These are phyloP conservation scores for Choristoneura fumiferana DNA, from an alignment of 1,140 invertebrate species.

Conservation along the genomic window DNA sequence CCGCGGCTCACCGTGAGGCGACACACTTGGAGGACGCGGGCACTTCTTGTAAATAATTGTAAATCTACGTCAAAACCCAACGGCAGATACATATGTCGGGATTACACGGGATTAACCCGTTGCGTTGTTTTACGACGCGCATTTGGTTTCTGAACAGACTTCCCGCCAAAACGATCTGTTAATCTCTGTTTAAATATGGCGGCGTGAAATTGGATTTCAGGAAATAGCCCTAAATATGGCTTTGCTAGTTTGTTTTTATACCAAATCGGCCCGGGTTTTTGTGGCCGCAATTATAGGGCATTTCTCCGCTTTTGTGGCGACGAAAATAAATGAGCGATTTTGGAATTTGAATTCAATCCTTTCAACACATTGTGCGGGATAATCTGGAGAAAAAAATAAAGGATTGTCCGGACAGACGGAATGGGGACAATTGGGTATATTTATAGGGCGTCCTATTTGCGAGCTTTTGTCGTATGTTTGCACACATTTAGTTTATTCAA, in stretches of 20 bases:
- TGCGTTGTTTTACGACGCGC: constrained; percentile 59
- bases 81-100: constrained; percentile 73
- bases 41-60: constrained; percentile 73
- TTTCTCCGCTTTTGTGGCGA: constrained; percentile 18
- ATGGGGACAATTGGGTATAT: constrained; percentile 53
- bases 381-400: constrained; percentile 56
- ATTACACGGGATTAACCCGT: constrained; percentile 66
- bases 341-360: constrained; percentile 37
- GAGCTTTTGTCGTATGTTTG: constrained; percentile 54
- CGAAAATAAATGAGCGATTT: constrained; percentile 20
- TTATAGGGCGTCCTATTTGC: constrained; percentile 51
- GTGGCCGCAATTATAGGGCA: constrained; percentile 25
- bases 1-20: constrained; percentile 59
- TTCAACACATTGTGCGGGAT: constrained; percentile 39
- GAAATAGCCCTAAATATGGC: constrained; percentile 55
- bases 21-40: constrained; percentile 49
- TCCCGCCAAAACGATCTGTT: constrained; percentile 50
- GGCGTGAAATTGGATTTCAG: constrained; percentile 35
- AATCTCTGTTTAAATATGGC: constrained; percentile 65
- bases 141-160: constrained; percentile 44
- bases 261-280: constrained; percentile 17
- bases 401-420: constrained; percentile 40
- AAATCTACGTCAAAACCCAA: constrained; percentile 74
- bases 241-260: constrained; percentile 39
- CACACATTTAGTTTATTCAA: constrained; percentile 64